Percentiles rank a stretch among this genome's conserved stretches.
phyloP scores from a whole-genome alignment of 2,888 invertebrate genomes.

The Blera fallax region DNA sequence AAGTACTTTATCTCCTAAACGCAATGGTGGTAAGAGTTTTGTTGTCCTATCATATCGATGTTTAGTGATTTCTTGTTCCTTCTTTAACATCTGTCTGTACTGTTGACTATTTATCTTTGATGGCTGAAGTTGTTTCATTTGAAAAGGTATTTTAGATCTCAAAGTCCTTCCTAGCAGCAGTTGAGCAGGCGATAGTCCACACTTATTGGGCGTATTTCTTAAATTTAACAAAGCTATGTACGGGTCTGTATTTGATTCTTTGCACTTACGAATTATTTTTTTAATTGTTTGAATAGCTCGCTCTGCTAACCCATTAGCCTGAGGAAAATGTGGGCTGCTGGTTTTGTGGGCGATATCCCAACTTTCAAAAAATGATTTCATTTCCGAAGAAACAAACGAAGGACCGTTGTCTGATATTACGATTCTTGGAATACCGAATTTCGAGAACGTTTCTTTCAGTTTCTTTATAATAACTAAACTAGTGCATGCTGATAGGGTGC shows the following conservation, averaged over 20 bases:
- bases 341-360: constrained; percentile 63
- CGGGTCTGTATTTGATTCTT: background rate
- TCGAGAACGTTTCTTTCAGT: too few species aligned
- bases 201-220: background rate
- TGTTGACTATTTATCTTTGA: background rate
- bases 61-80: background rate
- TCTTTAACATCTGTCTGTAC: background rate
- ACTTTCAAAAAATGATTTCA: too few species aligned
- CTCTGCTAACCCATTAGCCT: constrained; percentile 70
- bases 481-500: constrained; percentile 20
- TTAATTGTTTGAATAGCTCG: constrained; percentile 61
- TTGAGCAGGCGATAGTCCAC: background rate
- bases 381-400: too few species aligned
- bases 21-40: background rate
- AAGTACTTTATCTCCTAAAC: background rate
- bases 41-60: background rate
- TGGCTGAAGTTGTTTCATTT: background rate
- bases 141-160: constrained; percentile 1
- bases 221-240: background rate
- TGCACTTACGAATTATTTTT: constrained; percentile 47
- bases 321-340: constrained; percentile 61
- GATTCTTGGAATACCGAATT: too few species aligned
- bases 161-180: background rate
- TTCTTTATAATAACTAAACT: constrained; percentile 16
- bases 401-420: too few species aligned